Evolutionary conservation across 2,888 invertebrate species (phyloP).

Genomic region (Candidula unifasciata): DNA sequence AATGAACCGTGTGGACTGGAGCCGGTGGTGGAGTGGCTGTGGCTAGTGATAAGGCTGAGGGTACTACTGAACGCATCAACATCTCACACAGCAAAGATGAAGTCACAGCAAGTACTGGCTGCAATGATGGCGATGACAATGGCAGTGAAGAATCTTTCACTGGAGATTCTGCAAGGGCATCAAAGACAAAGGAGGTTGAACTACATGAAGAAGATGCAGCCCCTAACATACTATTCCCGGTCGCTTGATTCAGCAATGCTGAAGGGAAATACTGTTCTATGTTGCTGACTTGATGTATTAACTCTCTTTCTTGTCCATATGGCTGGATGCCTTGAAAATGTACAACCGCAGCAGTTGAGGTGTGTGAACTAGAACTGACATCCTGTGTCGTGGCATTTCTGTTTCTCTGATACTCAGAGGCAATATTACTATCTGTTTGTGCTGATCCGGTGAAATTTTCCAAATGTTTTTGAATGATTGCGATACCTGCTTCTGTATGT

Average conservation of each 20-base stretch:
- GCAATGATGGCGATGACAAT: slow-evolving; percentile 3
- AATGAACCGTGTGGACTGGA: neutral
- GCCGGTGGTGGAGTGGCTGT: neutral
- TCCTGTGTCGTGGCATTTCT: neutral
- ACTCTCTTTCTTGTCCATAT: neutral
- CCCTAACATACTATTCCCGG: neutral
- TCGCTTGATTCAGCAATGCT: neutral
- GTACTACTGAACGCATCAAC: neutral
- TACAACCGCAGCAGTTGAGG: neutral
- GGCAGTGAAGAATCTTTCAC: slow-evolving; percentile 16
- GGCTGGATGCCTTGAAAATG: slow-evolving; percentile 3
- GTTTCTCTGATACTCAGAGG: neutral
- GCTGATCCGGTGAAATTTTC: neutral
- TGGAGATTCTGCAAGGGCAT: slow-evolving; percentile 45
- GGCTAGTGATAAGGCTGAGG: neutral
- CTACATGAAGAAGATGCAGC: slow-evolving; percentile 34
- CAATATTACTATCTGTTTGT: neutral
- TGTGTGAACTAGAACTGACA: neutral
- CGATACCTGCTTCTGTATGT: neutral
- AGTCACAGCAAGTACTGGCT: slow-evolving; percentile 1
- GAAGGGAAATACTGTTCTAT: slow-evolving; percentile 14
- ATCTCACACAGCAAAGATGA: slow-evolving; percentile 35
- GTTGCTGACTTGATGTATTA: neutral
- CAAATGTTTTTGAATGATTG: too few relatives aligned
- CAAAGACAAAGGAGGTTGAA: slow-evolving; percentile 36